phyloP scores from a whole-genome alignment of 2,797 vertebrate genomes.

The Hozukius guyotensis region DNA sequence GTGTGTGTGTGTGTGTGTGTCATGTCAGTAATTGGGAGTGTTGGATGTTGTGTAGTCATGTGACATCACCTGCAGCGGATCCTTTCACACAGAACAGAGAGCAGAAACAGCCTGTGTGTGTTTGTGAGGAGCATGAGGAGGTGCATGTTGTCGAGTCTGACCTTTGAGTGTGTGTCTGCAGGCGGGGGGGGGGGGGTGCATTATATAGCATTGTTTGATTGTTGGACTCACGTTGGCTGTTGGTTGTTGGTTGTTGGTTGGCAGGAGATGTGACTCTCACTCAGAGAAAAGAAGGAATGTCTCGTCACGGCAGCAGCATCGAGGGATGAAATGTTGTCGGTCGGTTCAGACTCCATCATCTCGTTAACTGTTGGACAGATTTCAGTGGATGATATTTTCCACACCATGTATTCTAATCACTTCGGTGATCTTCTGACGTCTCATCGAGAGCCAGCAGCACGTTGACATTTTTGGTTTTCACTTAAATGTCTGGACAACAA shows the following conservation, averaged over 20 bases:
- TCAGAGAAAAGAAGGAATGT: conserved; percentile 1
- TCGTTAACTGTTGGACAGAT: not conserved
- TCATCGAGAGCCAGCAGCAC: not conserved
- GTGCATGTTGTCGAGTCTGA: conserved; percentile 50
- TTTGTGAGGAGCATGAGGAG: conserved; percentile 30
- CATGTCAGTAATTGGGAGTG: not conserved
- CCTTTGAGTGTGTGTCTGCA: conserved; percentile 55
- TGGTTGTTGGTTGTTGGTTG: not conserved
- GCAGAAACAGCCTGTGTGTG: conserved; percentile 9
- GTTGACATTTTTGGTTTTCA: not conserved
- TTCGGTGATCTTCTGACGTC: not conserved
- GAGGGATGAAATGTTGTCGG: not conserved
- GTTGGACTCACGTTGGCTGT: conserved; percentile 13
- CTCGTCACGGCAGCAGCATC: not conserved
- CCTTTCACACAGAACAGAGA: not conserved
- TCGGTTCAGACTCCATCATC: not conserved
- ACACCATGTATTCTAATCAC: not conserved
- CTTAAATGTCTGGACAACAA: not conserved
- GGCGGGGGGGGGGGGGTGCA: not conserved
- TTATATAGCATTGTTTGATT: conserved; percentile 1
- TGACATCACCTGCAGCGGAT: conserved; percentile 47
- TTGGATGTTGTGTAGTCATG: conserved; percentile 17
- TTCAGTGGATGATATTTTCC: not conserved
- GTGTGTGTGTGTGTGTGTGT: not conserved
- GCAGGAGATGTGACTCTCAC: conserved; percentile 24